Evolutionary conservation across 2,113 vertebrate genomes (phyloP).

Genomic region (Atherinomorus stipes): DNA sequence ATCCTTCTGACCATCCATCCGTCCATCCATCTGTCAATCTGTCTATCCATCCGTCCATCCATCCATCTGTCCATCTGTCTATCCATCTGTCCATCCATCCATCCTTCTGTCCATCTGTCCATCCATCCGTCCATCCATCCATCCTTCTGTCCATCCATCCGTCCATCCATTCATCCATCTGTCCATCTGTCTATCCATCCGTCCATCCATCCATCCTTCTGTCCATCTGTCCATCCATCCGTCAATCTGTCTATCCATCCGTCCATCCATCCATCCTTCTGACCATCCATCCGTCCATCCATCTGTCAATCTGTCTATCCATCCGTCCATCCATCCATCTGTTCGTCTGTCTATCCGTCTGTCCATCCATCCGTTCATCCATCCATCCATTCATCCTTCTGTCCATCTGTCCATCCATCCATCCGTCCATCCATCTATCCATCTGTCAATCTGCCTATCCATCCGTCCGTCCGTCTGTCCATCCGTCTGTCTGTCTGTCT

Average conservation of each 20-base stretch:
- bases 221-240: not conserved
- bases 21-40: not conserved
- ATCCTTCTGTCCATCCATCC: constrained; percentile 13
- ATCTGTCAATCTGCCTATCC: not conserved
- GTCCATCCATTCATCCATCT: not conserved
- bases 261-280: not conserved
- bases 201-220: not conserved
- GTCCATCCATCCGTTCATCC: too few relatives aligned
- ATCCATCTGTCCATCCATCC: too few relatives aligned
- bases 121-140: constrained; percentile 3
- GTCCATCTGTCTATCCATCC: not conserved
- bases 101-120: not conserved
- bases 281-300: constrained; percentile 7
- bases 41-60: too few relatives aligned
- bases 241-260: too few relatives aligned
- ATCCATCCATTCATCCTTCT: too few relatives aligned
- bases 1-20: not conserved
- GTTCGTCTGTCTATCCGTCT: too few relatives aligned
- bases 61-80: not conserved
- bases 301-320: constrained; percentile 10
- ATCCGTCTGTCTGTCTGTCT: not conserved
- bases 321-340: not conserved
- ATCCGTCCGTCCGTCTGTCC: too few relatives aligned
- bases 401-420: too few relatives aligned
- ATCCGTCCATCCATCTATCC: not conserved